phyloP scores from a whole-genome alignment of 2,113 vertebrate genomes.

The Stegastes partitus region DNA sequence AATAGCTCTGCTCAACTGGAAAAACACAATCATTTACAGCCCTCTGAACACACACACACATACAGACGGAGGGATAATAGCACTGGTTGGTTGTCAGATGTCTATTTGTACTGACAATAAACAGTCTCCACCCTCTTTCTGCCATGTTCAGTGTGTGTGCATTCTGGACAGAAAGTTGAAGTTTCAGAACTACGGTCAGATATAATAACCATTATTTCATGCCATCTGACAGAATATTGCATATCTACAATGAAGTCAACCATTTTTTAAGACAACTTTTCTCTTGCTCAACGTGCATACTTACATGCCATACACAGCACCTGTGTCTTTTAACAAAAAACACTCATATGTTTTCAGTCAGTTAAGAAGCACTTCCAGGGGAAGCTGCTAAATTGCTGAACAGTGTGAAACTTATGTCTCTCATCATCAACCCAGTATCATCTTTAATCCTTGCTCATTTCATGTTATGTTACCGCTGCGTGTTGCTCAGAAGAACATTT shows the following conservation, averaged over 20 bases:
- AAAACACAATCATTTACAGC: slow-evolving; percentile 50
- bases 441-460: no score
- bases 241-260: no score
- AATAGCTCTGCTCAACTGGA: slow-evolving; percentile 48
- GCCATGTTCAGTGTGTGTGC: background rate
- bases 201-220: background rate
- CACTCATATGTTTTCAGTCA: background rate
- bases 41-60: slow-evolving; percentile 34
- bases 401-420: no score
- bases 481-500: no score
- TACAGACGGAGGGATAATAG: no score
- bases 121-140: slow-evolving; percentile 17
- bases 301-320: background rate
- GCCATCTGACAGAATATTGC: background rate
- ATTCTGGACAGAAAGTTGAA: no score
- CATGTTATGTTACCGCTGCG: no score
- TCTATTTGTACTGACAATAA: slow-evolving; percentile 35
- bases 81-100: slow-evolving; percentile 23
- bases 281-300: no score
- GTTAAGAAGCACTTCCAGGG: background rate
- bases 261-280: no score
- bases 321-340: background rate
- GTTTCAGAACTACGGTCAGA: no score
- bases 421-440: no score
- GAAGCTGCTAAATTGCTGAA: background rate